phyloP scores from a whole-genome alignment of 2,797 vertebrate genomes.

The Hippoglossus hippoglossus region DNA sequence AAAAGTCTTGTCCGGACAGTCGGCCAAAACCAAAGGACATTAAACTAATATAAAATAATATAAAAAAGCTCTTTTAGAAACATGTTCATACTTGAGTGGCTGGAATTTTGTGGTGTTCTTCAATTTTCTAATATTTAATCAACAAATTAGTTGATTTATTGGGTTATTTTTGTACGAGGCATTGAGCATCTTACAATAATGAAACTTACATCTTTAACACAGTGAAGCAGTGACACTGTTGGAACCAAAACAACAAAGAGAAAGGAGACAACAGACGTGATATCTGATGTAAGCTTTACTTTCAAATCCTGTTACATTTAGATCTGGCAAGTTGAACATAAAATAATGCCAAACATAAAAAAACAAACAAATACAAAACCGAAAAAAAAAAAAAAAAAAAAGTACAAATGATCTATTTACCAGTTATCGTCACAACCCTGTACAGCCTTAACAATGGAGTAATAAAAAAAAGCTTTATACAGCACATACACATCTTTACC shows the following conservation, averaged over 20 bases:
- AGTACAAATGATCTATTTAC: conserved; percentile 91
- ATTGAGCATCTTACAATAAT: neutral
- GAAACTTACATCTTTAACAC: neutral
- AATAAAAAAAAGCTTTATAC: conserved; percentile 98
- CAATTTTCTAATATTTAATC: too few species aligned
- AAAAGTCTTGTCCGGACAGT: too few species aligned
- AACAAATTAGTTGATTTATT: too few species aligned
- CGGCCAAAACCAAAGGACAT: too few species aligned
- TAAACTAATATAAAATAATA: too few species aligned
- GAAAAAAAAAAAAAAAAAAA: conserved; percentile 87
- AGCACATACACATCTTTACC: conserved; percentile 94
- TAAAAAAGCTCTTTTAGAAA: too few species aligned
- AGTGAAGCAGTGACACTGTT: neutral
- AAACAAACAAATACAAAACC: conserved; percentile 83
- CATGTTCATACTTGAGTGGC: too few species aligned
- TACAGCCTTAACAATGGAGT: conserved; percentile 96
- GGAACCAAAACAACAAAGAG: neutral
- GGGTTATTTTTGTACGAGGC: neutral
- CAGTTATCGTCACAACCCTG: conserved; percentile 99
- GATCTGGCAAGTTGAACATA: conserved; percentile 98
- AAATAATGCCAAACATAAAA: conserved; percentile 88
- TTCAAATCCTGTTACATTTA: conserved; percentile 99
- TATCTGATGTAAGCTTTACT: conserved; percentile 99
- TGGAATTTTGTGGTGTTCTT: too few species aligned
- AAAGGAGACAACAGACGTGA: conserved; percentile 64